Evolutionary conservation across 1,140 invertebrate genomes (phyloP).

Genomic region (Drosophila truncata): DNA sequence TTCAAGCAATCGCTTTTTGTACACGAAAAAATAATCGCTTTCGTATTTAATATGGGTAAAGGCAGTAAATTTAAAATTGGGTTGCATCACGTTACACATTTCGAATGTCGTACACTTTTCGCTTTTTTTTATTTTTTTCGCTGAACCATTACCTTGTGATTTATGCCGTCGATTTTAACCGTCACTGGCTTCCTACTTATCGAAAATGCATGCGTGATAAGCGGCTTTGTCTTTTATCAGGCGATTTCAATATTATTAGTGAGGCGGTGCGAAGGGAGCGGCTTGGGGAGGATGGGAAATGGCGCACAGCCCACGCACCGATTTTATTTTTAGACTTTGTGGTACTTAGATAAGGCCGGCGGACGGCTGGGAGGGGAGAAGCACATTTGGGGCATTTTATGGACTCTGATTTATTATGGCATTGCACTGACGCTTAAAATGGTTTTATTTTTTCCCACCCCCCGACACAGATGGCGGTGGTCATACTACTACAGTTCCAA

Average conservation of each 20-base stretch:
- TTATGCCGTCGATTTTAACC: slow-evolving; percentile 43
- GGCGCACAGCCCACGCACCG: background rate
- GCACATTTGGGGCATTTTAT: slow-evolving; percentile 54
- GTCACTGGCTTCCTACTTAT: slow-evolving; percentile 32
- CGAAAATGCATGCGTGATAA: slow-evolving; percentile 48
- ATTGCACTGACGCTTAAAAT: slow-evolving; percentile 57
- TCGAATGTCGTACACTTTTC: slow-evolving; percentile 23
- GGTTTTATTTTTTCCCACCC: slow-evolving; percentile 33
- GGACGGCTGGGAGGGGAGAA: background rate
- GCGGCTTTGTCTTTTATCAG: slow-evolving; percentile 56
- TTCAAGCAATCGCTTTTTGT: slow-evolving; percentile 3
- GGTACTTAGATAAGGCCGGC: slow-evolving; percentile 22
- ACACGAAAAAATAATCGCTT: slow-evolving; percentile 11
- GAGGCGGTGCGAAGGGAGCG: slow-evolving; percentile 3
- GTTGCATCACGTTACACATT: slow-evolving; percentile 20
- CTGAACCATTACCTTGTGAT: slow-evolving; percentile 45
- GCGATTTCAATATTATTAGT: slow-evolving; percentile 67
- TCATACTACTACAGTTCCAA: background rate
- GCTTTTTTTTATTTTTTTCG: slow-evolving; percentile 32
- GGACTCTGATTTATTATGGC: slow-evolving; percentile 72
- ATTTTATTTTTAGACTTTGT: slow-evolving; percentile 59
- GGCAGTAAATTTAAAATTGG: slow-evolving; percentile 21
- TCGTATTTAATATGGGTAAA: background rate
- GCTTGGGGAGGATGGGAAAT: background rate
- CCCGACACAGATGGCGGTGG: background rate